Percentiles rank a stretch among this genome's conserved stretches.
These are phyloP conservation scores for Chelon auratus DNA, from an alignment of 2,797 vertebrate genomes.

Conservation along the genomic window DNA sequence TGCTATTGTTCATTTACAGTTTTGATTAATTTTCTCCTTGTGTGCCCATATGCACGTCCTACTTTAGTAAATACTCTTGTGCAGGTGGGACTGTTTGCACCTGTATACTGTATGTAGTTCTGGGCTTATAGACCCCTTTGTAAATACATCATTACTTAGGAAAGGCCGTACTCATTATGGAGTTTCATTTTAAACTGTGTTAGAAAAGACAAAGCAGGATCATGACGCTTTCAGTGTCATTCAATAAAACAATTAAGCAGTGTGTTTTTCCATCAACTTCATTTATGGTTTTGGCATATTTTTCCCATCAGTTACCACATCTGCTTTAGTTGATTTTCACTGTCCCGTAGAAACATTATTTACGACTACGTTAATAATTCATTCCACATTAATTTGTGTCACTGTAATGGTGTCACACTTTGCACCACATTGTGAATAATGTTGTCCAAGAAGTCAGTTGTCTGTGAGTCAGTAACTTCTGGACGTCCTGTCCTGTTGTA, in stretches of 20 bases:
- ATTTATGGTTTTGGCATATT: conserved; percentile 16
- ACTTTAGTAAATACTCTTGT: conserved; percentile 30
- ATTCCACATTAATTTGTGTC: conserved; percentile 14
- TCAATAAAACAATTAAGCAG: not conserved
- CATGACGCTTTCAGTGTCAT: not conserved
- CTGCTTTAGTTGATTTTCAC: conserved; percentile 1
- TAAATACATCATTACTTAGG: conserved; percentile 16
- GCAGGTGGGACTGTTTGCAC: conserved; percentile 37
- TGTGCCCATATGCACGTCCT: conserved; percentile 19
- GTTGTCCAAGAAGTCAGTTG: conserved; percentile 27
- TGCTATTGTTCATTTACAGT: conserved; percentile 17
- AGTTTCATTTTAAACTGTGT: not conserved
- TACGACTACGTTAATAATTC: conserved; percentile 13
- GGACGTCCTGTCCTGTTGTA: conserved; percentile 2
- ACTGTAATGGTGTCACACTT: conserved; percentile 25
- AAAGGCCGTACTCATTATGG: not conserved
- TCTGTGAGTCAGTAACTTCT: conserved; percentile 12
- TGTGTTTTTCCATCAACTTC: not conserved
- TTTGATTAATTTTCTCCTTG: conserved; percentile 33
- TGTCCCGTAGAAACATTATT: conserved; percentile 13
- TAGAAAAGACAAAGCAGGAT: not conserved
- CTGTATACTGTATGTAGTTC: conserved; percentile 31
- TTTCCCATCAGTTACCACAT: not conserved
- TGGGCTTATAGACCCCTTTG: conserved; percentile 4
- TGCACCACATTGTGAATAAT: conserved; percentile 27